Conservation (phyloP, 2,797 vertebrate genomes). For the Thalassophryne amazonica region DNA sequence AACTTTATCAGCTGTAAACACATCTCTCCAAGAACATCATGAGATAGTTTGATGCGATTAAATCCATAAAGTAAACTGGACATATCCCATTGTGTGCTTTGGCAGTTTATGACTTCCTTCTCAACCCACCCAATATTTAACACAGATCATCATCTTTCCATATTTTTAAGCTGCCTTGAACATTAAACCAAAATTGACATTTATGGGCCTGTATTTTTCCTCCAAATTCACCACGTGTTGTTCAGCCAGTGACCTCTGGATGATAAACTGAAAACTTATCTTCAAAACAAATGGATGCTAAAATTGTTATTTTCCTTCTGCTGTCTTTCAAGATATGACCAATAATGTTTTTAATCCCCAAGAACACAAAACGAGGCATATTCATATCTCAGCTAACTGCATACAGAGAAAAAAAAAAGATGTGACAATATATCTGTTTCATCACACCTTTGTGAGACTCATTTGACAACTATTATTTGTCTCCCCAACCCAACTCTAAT, state of each 20-base stretch:
- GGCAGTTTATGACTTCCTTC: neutral
- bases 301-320: neutral
- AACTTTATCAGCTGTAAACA: neutral
- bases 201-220: neutral
- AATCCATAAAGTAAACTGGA: neutral
- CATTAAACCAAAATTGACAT: too few species aligned
- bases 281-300: neutral
- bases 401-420: conserved; percentile 14
- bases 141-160: neutral
- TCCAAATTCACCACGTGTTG: neutral
- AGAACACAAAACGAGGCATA: neutral
- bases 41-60: neutral
- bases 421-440: too few species aligned
- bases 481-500: conserved; percentile 51
- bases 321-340: neutral
- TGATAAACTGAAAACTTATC: neutral
- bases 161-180: neutral
- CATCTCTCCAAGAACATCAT: neutral
- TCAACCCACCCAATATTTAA: neutral
- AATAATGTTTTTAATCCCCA: neutral
- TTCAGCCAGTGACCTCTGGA: neutral
- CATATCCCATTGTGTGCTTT: neutral
- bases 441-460: conserved; percentile 35
- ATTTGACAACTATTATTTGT: conserved; percentile 45
- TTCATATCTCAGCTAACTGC: neutral